phyloP scores from a whole-genome alignment of 1,140 invertebrate species.

The Chionoecetes opilio region DNA sequence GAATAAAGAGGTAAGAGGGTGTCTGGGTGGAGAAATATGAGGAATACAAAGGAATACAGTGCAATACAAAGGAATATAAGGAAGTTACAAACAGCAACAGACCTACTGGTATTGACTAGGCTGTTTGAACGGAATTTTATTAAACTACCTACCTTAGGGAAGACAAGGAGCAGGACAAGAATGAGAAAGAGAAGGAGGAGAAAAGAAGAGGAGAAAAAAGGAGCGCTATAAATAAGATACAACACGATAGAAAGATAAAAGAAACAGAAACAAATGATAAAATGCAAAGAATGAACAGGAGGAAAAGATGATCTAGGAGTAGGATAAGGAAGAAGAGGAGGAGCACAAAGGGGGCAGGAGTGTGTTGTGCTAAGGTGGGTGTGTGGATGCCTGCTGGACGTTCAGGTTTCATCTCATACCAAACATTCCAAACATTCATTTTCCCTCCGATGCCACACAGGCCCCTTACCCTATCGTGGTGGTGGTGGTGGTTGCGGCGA shows the following conservation, averaged over 20 bases:
- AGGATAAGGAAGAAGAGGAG: too few relatives aligned
- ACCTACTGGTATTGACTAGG: too few relatives aligned
- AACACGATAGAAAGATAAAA: background rate
- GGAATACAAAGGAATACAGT: too few relatives aligned
- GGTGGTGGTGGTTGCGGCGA: background rate
- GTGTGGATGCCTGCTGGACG: background rate
- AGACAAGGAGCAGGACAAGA: background rate
- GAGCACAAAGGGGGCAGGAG: background rate
- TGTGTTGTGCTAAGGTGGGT: background rate
- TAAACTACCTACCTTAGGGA: too few relatives aligned
- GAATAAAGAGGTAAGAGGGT: background rate
- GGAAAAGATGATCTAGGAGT: background rate
- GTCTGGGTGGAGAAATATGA: too few relatives aligned
- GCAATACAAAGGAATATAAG: too few relatives aligned
- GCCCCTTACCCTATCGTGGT: background rate
- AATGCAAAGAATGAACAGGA: background rate
- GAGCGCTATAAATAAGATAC: background rate
- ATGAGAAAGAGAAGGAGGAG: background rate
- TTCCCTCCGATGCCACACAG: background rate
- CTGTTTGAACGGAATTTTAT: too few relatives aligned
- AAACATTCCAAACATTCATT: constrained; percentile 20
- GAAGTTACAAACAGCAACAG: too few relatives aligned
- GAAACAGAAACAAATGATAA: background rate
- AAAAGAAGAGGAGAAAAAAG: background rate
- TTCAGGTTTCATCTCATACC: background rate